These are phyloP conservation scores for Arenaria interpres DNA, from an alignment of 2,113 vertebrate genomes.

Conservation along the genomic window DNA sequence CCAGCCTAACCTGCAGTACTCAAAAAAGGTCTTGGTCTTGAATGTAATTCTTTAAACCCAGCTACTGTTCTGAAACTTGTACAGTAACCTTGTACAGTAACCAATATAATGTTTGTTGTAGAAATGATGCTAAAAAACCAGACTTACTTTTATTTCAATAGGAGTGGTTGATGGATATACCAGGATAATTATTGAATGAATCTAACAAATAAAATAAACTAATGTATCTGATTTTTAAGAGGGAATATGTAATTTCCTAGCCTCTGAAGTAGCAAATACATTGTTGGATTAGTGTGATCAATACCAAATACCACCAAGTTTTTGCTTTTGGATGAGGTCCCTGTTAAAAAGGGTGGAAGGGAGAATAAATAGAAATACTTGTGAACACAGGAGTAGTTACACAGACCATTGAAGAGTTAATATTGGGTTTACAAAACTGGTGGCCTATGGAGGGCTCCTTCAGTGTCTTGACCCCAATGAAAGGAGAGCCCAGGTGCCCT, in stretches of 20 bases:
- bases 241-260: not conserved
- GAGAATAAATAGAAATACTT: not conserved
- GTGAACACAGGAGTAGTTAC: not conserved
- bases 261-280: not conserved
- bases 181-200: not conserved
- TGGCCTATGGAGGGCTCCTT: not conserved
- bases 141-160: not conserved
- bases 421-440: not conserved
- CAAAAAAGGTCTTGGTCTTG: not conserved
- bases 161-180: not conserved
- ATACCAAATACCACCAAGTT: not conserved
- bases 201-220: not conserved
- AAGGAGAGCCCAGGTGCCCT: not conserved
- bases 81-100: not conserved
- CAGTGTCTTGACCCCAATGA: fast-evolving
- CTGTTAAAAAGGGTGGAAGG: not conserved
- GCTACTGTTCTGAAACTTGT: not conserved
- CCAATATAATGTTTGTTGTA: not conserved
- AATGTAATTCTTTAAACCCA: not conserved
- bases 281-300: not conserved
- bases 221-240: not conserved
- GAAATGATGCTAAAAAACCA: not conserved
- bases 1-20: not conserved
- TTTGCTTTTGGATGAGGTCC: not conserved
- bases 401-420: not conserved